phyloP scores from a whole-genome alignment of 1,140 invertebrate genomes.

The Eupristina koningsbergeri region DNA sequence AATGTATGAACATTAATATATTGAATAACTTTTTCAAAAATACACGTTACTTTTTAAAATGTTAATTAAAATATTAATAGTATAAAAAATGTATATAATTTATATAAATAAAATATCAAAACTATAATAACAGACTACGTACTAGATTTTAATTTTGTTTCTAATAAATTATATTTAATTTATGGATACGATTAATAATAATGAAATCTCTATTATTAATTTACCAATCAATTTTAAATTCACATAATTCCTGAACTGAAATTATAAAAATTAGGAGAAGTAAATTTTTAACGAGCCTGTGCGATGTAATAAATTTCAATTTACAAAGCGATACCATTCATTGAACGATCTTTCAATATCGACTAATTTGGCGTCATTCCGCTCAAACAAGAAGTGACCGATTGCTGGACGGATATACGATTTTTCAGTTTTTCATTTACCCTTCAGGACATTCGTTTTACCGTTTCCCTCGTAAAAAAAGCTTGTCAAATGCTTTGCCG shows the following conservation, averaged over 20 bases:
- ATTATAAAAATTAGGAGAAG: neutral
- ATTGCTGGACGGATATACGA: constrained; percentile 41
- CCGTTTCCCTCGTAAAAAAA: constrained; percentile 10
- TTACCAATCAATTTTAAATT: too few relatives aligned
- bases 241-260: neutral
- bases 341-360: constrained; percentile 37
- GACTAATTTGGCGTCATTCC: constrained; percentile 9
- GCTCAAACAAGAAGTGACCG: constrained; percentile 8
- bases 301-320: constrained; percentile 15
- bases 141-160: too few relatives aligned
- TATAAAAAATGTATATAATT: too few relatives aligned
- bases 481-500: neutral
- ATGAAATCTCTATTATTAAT: too few relatives aligned
- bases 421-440: constrained; percentile 48
- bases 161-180: too few relatives aligned
- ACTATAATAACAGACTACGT: too few relatives aligned
- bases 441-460: neutral
- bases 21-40: too few relatives aligned
- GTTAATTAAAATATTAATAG: too few relatives aligned
- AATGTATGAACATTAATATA: too few relatives aligned
- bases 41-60: too few relatives aligned
- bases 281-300: neutral
- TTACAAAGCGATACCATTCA: constrained; percentile 4
- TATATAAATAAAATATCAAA: too few relatives aligned
- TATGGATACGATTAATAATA: too few relatives aligned